These are phyloP conservation scores for Lutraria rhynchaena DNA, from an alignment of 1,140 invertebrate genomes.

Conservation along the genomic window DNA sequence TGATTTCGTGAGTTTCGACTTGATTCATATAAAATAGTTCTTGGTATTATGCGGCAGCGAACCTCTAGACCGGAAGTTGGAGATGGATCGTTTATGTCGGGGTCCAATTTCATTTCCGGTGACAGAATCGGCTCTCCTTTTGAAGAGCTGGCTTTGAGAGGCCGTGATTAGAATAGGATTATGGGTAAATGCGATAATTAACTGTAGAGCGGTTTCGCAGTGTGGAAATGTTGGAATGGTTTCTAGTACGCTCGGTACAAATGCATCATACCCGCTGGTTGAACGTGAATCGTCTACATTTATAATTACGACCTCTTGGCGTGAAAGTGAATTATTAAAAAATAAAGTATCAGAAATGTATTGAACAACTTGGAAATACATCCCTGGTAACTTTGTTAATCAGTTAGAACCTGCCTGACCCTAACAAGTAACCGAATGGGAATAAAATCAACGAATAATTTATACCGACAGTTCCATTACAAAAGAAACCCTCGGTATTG, in stretches of 20 bases:
- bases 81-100: constrained; percentile 60
- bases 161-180: constrained; percentile 52
- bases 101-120: constrained; percentile 62
- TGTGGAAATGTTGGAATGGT: constrained; percentile 18
- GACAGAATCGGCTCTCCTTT: constrained; percentile 56
- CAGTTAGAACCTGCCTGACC: constrained; percentile 33
- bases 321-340: constrained; percentile 52
- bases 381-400: constrained; percentile 20
- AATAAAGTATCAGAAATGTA: constrained; percentile 29
- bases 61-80: constrained; percentile 48
- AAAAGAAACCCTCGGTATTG: too few relatives aligned
- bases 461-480: too few relatives aligned
- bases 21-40: not conserved
- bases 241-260: constrained; percentile 37
- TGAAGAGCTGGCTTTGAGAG: constrained; percentile 52
- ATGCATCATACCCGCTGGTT: constrained; percentile 16
- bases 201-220: constrained; percentile 20
- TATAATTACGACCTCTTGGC: constrained; percentile 11
- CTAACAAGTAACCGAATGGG: not conserved
- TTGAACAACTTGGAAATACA: constrained; percentile 8
- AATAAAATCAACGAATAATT: not conserved
- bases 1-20: too few relatives aligned
- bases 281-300: constrained; percentile 24
- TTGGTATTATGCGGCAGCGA: constrained; percentile 11
- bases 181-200: constrained; percentile 53